Percentiles rank a stretch among this genome's conserved stretches.
phyloP scores from a whole-genome alignment of 1,140 invertebrate genomes.

The Latrodectus geometricus region DNA sequence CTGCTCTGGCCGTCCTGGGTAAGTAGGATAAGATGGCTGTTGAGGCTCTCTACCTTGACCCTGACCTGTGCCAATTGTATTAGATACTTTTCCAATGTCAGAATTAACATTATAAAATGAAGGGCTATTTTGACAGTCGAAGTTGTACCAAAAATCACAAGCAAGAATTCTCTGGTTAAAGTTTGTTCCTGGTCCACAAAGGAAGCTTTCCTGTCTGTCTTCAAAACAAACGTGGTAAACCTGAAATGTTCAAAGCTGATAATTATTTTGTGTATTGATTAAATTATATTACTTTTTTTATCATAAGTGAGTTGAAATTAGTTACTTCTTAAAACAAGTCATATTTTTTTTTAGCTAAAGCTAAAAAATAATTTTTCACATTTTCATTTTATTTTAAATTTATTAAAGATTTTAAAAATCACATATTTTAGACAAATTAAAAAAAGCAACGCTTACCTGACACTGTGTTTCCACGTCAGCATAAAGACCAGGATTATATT shows the following conservation, averaged over 20 bases:
- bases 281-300: neutral
- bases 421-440: neutral
- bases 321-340: neutral
- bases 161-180: conserved; percentile 77
- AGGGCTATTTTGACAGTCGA: conserved; percentile 62
- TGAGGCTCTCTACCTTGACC: conserved; percentile 40
- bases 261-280: too few relatives aligned
- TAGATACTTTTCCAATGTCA: conserved; percentile 61
- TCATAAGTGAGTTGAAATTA: neutral
- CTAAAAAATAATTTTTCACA: too few relatives aligned
- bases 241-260: conserved; percentile 35
- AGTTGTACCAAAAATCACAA: conserved; percentile 65
- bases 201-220: conserved; percentile 83
- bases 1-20: conserved; percentile 15
- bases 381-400: neutral
- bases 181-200: conserved; percentile 89
- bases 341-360: neutral
- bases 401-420: neutral
- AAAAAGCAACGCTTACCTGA: conserved; percentile 71
- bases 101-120: conserved; percentile 70
- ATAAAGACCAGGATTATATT: conserved; percentile 75
- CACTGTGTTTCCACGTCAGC: conserved; percentile 80
- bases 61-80: neutral
- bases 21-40: conserved; percentile 27
- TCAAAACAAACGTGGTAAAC: conserved; percentile 70